These are phyloP conservation scores for Dasyornis broadbenti DNA, from an alignment of 2,113 vertebrate species.

Conservation along the genomic window DNA sequence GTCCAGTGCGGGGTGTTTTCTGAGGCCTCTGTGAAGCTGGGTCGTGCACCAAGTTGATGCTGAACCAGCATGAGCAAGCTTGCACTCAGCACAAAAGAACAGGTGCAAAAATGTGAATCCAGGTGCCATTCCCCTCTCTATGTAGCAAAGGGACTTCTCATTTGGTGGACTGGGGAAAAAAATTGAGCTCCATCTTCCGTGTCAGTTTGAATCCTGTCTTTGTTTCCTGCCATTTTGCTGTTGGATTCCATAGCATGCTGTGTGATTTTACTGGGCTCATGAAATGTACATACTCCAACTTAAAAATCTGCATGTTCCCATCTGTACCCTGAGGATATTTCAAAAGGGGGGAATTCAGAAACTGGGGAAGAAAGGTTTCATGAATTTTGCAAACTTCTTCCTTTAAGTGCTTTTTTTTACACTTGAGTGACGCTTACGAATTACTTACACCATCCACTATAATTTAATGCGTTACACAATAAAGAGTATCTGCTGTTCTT, in stretches of 20 bases:
- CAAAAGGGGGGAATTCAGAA: constrained; percentile 10
- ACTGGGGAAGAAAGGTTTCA: not conserved
- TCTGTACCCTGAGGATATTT: constrained; percentile 46
- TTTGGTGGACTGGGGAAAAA: not conserved
- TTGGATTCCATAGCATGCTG: not conserved
- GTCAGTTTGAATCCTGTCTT: not conserved
- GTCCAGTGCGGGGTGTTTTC: not conserved
- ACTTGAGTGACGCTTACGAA: not conserved
- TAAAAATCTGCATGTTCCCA: constrained; percentile 21
- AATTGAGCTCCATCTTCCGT: not conserved
- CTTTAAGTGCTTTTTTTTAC: constrained; percentile 20
- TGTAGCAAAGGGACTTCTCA: not conserved
- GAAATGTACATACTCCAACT: not conserved
- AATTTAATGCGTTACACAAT: constrained; percentile 39
- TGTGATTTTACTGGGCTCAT: not conserved
- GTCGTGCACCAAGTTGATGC: not conserved
- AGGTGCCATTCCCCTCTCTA: not conserved
- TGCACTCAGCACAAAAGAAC: not conserved
- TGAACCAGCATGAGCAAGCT: not conserved
- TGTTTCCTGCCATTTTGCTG: not conserved
- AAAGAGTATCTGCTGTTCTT: constrained; percentile 53
- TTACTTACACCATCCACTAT: constrained; percentile 15
- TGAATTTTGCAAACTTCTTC: constrained; percentile 55
- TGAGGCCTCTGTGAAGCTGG: not conserved
- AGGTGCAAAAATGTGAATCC: not conserved